phyloP scores from a whole-genome alignment of 2,888 invertebrate species.

The Mesorhabditis spiculigera region DNA sequence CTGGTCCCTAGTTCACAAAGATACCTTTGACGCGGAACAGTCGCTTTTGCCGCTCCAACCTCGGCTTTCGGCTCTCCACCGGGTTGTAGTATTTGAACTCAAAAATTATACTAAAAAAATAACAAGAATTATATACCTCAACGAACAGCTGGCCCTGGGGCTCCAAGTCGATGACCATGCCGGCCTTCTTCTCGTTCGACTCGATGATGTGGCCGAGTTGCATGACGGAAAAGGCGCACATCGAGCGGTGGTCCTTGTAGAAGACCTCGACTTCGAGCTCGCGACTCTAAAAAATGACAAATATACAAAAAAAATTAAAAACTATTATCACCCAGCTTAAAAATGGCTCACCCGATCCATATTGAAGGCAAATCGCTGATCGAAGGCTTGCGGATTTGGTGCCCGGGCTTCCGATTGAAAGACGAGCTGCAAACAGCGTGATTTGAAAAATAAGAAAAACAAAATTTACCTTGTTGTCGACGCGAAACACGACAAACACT shows the following conservation, averaged over 20 bases:
- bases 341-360: slow-evolving; percentile 71
- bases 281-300: slow-evolving; percentile 69
- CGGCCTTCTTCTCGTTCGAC: slow-evolving; percentile 64
- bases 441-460: too few relatives aligned
- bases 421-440: too few relatives aligned
- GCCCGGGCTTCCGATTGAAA: slow-evolving; percentile 1
- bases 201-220: slow-evolving; percentile 97
- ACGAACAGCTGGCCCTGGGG: slow-evolving; percentile 96
- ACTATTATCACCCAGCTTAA: slow-evolving; percentile 2
- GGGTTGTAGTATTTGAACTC: slow-evolving; percentile 95
- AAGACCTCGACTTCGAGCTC: slow-evolving; percentile 96
- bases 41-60: slow-evolving; percentile 90
- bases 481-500: slow-evolving; percentile 92
- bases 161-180: slow-evolving; percentile 83
- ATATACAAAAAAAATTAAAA: background rate
- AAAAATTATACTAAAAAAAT: slow-evolving; percentile 11
- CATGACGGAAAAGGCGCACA: slow-evolving; percentile 93
- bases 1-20: background rate
- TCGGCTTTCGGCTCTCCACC: slow-evolving; percentile 87
- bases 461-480: slow-evolving; percentile 69
- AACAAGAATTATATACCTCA: slow-evolving; percentile 66
- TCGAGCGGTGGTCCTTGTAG: slow-evolving; percentile 95
- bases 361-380: slow-evolving; percentile 79
- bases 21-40: slow-evolving; percentile 75
- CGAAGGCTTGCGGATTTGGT: slow-evolving; percentile 67